Evolutionary conservation across 2,797 vertebrate species (phyloP).

Genomic region (Intellagama lesueurii): DNA sequence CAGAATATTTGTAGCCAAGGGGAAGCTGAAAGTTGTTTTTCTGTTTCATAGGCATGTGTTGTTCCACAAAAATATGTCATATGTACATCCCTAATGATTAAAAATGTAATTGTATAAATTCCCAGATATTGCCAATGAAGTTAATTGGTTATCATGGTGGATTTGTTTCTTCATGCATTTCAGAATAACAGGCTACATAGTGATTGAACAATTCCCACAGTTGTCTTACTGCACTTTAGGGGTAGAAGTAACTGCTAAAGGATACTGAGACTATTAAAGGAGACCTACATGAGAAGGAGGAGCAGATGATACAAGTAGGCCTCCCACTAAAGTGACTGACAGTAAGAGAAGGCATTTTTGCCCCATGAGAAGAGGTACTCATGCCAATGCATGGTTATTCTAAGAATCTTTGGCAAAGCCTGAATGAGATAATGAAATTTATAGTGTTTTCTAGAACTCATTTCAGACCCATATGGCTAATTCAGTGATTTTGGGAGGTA

Average conservation of each 20-base stretch:
- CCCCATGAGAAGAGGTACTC: too few species aligned
- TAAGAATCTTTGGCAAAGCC: neutral
- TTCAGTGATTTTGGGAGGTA: neutral
- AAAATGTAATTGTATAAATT: neutral
- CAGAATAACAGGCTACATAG: slow-evolving; percentile 8
- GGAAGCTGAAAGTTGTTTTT: neutral
- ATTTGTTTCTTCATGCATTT: slow-evolving; percentile 9
- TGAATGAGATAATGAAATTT: neutral
- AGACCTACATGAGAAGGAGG: too few species aligned
- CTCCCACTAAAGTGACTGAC: neutral
- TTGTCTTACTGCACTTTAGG: neutral
- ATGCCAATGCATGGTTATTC: neutral
- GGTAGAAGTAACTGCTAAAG: neutral
- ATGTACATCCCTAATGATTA: neutral
- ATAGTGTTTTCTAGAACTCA: neutral
- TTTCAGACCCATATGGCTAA: neutral
- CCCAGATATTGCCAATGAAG: neutral
- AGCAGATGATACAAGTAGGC: neutral
- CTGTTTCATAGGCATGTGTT: neutral
- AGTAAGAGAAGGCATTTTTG: neutral
- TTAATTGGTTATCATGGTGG: neutral
- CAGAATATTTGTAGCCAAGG: neutral
- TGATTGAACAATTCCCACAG: neutral
- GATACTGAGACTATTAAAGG: neutral
- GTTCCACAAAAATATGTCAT: neutral